A percentile compares a stretch with the other conserved stretches of the same genome.
These are phyloP conservation scores for Haliclystus octoradiatus DNA, from an alignment of 30 jellyfish, hydroid and myxozoan species.

Conservation along the genomic window DNA sequence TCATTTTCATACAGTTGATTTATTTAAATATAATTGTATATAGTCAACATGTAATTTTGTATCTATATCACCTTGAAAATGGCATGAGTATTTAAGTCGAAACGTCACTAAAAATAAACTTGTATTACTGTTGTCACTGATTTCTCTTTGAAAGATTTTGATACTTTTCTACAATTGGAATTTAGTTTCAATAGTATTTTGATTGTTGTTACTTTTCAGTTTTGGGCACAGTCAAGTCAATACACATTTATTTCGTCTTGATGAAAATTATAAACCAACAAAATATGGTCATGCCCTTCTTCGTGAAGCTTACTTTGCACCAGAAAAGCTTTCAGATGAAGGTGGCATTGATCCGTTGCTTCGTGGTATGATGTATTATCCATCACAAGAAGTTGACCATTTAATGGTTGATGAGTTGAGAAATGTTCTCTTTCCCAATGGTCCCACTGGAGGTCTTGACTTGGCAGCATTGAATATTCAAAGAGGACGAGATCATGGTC, in stretches of 20 bases:
- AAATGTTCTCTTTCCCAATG: conserved; percentile 17
- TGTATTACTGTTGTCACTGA: no score
- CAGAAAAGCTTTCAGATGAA: conserved; percentile 24
- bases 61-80: no score
- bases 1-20: no score
- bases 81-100: no score
- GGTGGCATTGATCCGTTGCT: conserved; percentile 42
- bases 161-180: no score
- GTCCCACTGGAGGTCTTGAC: conserved; percentile 6
- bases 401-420: conserved; percentile 36
- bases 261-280: conserved; percentile 9
- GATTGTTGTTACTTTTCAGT: no score
- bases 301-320: conserved; percentile 36
- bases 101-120: no score
- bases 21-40: no score
- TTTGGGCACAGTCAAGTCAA: conserved; percentile 46
- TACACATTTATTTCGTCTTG: conserved; percentile 11
- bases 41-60: no score
- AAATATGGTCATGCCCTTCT: conserved; percentile 10
- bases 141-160: no score
- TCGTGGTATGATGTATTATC: conserved; percentile 20
- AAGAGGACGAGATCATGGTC: conserved; percentile 39
- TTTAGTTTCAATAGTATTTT: no score
- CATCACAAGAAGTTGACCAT: conserved; percentile 26
- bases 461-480: conserved; percentile 40